Conservation (phyloP, 2,797 vertebrate species). For the Sarcophilus harrisii region DNA sequence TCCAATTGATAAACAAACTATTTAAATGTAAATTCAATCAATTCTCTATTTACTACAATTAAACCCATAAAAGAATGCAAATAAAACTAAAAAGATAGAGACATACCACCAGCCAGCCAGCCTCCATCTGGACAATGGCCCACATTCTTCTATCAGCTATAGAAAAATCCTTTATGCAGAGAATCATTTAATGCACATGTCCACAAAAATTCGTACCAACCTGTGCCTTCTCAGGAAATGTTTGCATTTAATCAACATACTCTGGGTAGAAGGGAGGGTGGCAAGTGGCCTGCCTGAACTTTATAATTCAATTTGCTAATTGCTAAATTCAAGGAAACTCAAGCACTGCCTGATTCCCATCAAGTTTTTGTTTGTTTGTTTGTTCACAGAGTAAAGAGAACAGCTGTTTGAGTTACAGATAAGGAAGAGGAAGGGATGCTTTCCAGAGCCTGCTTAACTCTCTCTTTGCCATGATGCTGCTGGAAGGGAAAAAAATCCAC, state of each 20-base stretch:
- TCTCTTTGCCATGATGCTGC: not conserved
- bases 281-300: not conserved
- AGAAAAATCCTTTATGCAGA: not conserved
- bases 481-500: not conserved
- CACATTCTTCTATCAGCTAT: not conserved
- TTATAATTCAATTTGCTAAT: conserved; percentile 10
- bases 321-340: not conserved
- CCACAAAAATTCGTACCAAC: not conserved
- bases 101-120: not conserved
- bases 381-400: not conserved
- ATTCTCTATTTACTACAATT: not conserved
- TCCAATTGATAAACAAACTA: not conserved
- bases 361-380: not conserved
- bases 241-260: not conserved
- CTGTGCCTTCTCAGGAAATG: not conserved
- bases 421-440: not conserved
- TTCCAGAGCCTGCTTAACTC: not conserved
- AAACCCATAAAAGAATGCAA: not conserved
- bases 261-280: not conserved
- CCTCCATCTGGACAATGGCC: not conserved
- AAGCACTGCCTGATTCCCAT: not conserved
- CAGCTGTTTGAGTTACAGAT: not conserved
- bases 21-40: not conserved
- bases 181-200: not conserved
- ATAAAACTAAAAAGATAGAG: not conserved